Base-by-base conservation (phyloP, 2,888 invertebrate species). In the Elegia similella region DNA sequence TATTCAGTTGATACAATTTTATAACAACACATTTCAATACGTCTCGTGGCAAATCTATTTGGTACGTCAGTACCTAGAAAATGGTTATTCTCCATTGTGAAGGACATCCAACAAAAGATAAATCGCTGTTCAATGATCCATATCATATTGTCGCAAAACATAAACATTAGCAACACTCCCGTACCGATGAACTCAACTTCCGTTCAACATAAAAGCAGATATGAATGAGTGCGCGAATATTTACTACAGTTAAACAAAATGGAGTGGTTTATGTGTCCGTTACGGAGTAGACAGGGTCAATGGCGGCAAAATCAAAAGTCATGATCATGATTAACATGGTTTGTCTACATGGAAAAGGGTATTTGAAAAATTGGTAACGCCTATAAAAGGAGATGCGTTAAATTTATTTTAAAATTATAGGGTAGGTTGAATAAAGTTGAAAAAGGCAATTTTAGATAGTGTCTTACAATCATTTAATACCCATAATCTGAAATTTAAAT, bases 101-200 rank as follows among this genome's bases (percentile, higher is more conserved):
- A 55, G 54, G 54, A 55, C 54, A 32, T 2, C 5, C 10, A 32
- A 55, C 30, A 55, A 55, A 34, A 55, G 32, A 55, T 44, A 54
- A 32, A 44, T 55, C 16, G 17, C 43, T 23, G 43, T 34, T 6
- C 54, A 44, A 55, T 55, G 54, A 55, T 44, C 54, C 54, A 34
- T 30, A 44, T 32, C 32, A 55, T 55, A 34, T 17, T 44, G 54
- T 46, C 50, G 50, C 50, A 32, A 43, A 55, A 44, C 32, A 32
- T 54, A 34, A 34, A 44, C 15, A 44, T 46, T 55, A 55, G 54
- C 30, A 43, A 53, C 53, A 55, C 54, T 32, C 54, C 46, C 69
- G 75, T 72, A 42, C 62, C 74, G 78, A 78, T 82, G 77, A 81
- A 81, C 80, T 74, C 73, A 66, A 23, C 74, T 80, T 82, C 84